These are phyloP conservation scores for Drosophila sturtevanti DNA, from an alignment of 1,140 invertebrate species.

Conservation along the genomic window DNA sequence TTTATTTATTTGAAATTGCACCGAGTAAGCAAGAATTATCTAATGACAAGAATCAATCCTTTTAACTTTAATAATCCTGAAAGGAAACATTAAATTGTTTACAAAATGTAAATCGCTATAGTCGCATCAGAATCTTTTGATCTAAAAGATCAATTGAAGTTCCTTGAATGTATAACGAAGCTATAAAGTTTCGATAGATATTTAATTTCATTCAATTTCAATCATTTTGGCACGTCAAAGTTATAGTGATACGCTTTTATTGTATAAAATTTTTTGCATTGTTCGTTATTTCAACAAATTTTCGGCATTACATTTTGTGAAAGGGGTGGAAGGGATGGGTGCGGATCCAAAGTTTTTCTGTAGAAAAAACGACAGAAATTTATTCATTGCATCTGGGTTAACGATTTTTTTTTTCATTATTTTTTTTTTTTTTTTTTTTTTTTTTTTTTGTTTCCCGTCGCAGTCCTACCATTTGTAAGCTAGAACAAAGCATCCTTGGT, in stretches of 20 bases:
- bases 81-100: too few relatives aligned
- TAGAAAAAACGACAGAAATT: constrained; percentile 41
- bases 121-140: too few relatives aligned
- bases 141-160: too few relatives aligned
- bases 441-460: too few relatives aligned
- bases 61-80: too few relatives aligned
- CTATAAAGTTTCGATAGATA: too few relatives aligned
- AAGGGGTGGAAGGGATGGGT: too few relatives aligned
- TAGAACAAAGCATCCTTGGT: constrained; percentile 37
- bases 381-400: constrained; percentile 70
- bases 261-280: neutral
- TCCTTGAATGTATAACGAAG: too few relatives aligned
- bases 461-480: neutral
- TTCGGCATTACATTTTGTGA: neutral
- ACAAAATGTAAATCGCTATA: too few relatives aligned
- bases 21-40: too few relatives aligned
- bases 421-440: constrained; percentile 23
- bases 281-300: constrained; percentile 5
- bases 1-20: too few relatives aligned
- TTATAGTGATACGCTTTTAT: neutral
- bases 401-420: constrained; percentile 19
- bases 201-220: neutral
- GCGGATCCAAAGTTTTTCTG: constrained; percentile 6
- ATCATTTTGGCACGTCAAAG: neutral
- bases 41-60: too few relatives aligned